A percentile compares a stretch with the other conserved stretches of the same genome.
Conservation (phyloP, 2,113 vertebrate genomes). For the Poeciliopsis retropinna region DNA sequence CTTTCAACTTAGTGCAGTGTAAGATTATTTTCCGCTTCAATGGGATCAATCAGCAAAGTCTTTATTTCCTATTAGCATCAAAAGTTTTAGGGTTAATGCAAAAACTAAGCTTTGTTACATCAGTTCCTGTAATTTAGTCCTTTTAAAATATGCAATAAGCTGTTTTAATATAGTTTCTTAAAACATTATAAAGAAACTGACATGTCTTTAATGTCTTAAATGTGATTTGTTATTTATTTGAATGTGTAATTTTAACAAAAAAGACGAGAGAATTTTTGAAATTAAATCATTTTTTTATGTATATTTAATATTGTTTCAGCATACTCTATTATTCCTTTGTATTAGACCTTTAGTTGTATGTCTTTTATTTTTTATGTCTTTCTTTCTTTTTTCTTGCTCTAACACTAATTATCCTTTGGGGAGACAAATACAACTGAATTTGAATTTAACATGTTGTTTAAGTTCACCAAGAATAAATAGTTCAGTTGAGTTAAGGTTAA, state of each 20-base stretch:
- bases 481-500: no score
- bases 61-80: constrained; percentile 67
- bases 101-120: constrained; percentile 58
- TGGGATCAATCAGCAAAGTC: constrained; percentile 60
- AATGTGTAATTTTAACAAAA: not conserved
- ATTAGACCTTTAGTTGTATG: no score
- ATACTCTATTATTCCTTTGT: no score
- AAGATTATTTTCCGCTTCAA: constrained; percentile 72
- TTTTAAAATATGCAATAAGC: constrained; percentile 17
- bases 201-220: not conserved
- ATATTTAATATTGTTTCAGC: not conserved
- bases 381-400: no score
- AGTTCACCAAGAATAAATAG: no score
- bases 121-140: constrained; percentile 21
- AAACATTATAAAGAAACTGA: constrained; percentile 6
- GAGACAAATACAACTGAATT: no score
- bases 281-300: not conserved
- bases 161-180: constrained; percentile 29
- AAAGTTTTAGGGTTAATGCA: constrained; percentile 54
- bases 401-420: no score
- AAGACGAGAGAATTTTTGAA: not conserved
- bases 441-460: no score
- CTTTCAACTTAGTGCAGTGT: constrained; percentile 38
- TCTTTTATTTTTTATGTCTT: no score
- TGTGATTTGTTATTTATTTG: not conserved